Base-by-base conservation (phyloP, 2,113 vertebrate genomes). In the Sorex araneus region DNA sequence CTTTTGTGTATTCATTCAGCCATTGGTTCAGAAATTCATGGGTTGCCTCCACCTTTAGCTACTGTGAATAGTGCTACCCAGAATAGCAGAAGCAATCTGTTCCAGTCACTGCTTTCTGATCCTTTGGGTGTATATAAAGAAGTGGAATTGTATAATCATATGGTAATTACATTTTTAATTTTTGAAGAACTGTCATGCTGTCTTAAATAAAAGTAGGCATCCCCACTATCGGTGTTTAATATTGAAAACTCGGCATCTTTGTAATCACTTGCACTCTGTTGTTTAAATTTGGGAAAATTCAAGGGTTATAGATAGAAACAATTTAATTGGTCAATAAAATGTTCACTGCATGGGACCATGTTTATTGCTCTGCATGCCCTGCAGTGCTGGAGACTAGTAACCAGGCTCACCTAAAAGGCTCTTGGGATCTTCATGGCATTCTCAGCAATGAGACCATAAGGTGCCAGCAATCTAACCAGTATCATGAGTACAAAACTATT, bases 141-240 rank as follows among this genome's bases (percentile, higher is more conserved):
- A 32, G 6, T 64, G 2, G 28, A 40, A 66, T 73, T 84, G 9
- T 3, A 54, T 23, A 4, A 50, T 84, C n/a, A 21, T 40, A 64
- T 6, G 2, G 2, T 32, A 43, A 32, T 71, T 66, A 3, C 54
- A 76, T n/a, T 27, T 67, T 40, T 15, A 66, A 34, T 57, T 40
- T n/a, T 28, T 76, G 40, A 34, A 4, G 1, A 40, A 7, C 13
- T 21, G 2, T 6, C 18, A 43, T 34, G 15, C 4, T 4, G 25
- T 83, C 28, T 50, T 75, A 9, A 5, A 28, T 2, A 6, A 23
- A 10, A 30, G 6, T 15, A 30, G 4, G 27, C 60, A 43, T 19
- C 32, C 13, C 3, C 1, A 43, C 0, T n/a, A 43, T 9, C 6
- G 13, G 15, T 43, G 3, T 18, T 9, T 0, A 27, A 19, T 21